Evolutionary conservation across 2,888 invertebrate genomes (phyloP), one percentile per base, ranked within the genome.

Genomic region (Nemotelus pantherinus): DNA sequence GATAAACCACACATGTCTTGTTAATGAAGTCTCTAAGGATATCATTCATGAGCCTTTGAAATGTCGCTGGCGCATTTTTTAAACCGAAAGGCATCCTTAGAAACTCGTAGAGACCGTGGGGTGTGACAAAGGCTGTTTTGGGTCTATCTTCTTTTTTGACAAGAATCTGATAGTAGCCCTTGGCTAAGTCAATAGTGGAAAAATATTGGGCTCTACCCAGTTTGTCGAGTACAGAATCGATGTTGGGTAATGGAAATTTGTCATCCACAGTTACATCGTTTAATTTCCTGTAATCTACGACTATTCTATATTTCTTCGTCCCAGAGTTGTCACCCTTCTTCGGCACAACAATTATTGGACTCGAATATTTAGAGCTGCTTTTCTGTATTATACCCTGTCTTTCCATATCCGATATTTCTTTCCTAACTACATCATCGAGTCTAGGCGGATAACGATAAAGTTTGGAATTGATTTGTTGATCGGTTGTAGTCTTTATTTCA

Each of bases 191-290:
- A 7, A 68, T 10, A 7, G 50, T 25, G 2, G 68, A 50, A 3
- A 68, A 68, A 53, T 68, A 68, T 68, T 53, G 25, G 25, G 25
- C 25, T 25, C 25, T 25, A 25, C 25, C 25, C 25, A 25, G 25
- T 25, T 25, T 25, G 25, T 25, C 25, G 25, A 25, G 25, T 25
- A 25, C 25, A 25, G 25, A 25, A 39, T 68, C 68, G 3, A 68
- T 68, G 3, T 68, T 3, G n/a, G 50, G 68, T 4, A 68, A 50
- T 25, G 68, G 68, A 39, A 50, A 68, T 48, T 53, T 48, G 45
- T 68, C 68, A 39, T 50, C 2, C 39, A 68, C 25, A 50, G 68
- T 68, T 2, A 68, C 53, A 50, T 68, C 53, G 53, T 68, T 68
- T 3, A 68, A 41, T 68, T 68, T 68, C 39, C 50, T 6, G 1